Conservation (phyloP, 1,140 invertebrate species). For the Eumeta japonica region DNA sequence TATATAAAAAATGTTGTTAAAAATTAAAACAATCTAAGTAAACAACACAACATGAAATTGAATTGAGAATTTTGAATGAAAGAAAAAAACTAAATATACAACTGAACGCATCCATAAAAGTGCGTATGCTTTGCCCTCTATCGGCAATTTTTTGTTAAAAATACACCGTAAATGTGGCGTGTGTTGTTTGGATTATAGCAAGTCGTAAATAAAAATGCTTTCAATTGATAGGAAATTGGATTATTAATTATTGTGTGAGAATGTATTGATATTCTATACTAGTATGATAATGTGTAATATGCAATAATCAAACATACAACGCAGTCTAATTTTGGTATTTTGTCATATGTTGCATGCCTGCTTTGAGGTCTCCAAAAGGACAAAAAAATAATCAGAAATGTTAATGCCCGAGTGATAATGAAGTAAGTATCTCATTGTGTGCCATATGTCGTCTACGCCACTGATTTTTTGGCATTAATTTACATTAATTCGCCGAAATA, state of each 20-base stretch:
- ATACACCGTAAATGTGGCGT: slow-evolving; percentile 59
- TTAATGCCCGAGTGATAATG: slow-evolving; percentile 54
- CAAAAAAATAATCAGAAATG: slow-evolving; percentile 57
- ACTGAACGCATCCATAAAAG: too few species aligned
- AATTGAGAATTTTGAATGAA: too few species aligned
- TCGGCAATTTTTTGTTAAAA: slow-evolving; percentile 41
- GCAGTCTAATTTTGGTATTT: slow-evolving; percentile 44
- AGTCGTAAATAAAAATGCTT: slow-evolving; percentile 58
- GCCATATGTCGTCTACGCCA: too few species aligned
- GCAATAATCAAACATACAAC: too few species aligned
- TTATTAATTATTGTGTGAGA: slow-evolving; percentile 30
- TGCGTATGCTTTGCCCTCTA: too few species aligned
- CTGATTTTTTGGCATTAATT: too few species aligned
- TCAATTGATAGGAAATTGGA: slow-evolving; percentile 20
- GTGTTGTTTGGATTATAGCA: slow-evolving; percentile 56
- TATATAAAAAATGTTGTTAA: too few species aligned
- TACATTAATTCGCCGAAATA: too few species aligned
- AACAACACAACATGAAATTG: too few species aligned
- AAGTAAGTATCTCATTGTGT: slow-evolving; percentile 53
- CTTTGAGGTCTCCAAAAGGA: slow-evolving; percentile 51
- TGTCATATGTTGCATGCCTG: slow-evolving; percentile 56
- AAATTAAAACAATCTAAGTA: too few species aligned
- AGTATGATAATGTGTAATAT: too few species aligned
- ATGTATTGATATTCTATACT: slow-evolving; percentile 33
- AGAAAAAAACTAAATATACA: too few species aligned